Conservation (phyloP, 2,797 vertebrate genomes). For the Brotula barbata region DNA sequence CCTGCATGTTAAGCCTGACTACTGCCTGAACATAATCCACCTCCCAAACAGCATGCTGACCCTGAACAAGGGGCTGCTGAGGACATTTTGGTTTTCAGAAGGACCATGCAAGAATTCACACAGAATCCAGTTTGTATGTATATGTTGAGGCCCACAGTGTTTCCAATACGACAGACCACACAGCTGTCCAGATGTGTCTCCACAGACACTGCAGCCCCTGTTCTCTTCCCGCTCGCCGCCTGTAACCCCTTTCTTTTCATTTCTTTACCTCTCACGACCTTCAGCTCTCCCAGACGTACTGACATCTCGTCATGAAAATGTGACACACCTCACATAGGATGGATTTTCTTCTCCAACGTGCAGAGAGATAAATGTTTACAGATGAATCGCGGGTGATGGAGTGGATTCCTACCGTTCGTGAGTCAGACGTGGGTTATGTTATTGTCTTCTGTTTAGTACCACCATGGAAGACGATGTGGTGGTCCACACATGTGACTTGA, state of each 20-base stretch:
- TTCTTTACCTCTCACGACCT: conserved; percentile 7
- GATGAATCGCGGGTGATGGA: conserved; percentile 48
- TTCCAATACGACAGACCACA: conserved; percentile 42
- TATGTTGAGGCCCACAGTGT: conserved; percentile 30
- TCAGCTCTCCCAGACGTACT: conserved; percentile 9
- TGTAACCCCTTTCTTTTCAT: conserved; percentile 6
- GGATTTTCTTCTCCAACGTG: conserved; percentile 24
- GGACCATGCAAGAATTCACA: conserved; percentile 9
- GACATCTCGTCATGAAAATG: conserved; percentile 12
- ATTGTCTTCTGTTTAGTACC: conserved; percentile 66
- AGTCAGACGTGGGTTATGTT: conserved; percentile 66
- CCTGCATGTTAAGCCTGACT: too few relatives aligned
- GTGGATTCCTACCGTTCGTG: conserved; percentile 15
- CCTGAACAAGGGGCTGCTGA: too few relatives aligned
- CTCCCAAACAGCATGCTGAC: too few relatives aligned
- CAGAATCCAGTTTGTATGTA: conserved; percentile 23
- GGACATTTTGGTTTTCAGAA: conserved; percentile 20
- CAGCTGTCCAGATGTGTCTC: conserved; percentile 64
- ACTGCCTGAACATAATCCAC: too few relatives aligned
- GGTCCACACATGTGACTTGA: conserved; percentile 59
- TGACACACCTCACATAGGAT: conserved; percentile 31
- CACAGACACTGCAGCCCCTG: conserved; percentile 33
- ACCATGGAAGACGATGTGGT: conserved; percentile 67
- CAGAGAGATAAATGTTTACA: conserved; percentile 67
- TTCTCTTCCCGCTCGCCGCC: not conserved